These are phyloP conservation scores for Dendropsophus ebraccatus DNA, from an alignment of 2,113 vertebrate species.

Conservation along the genomic window DNA sequence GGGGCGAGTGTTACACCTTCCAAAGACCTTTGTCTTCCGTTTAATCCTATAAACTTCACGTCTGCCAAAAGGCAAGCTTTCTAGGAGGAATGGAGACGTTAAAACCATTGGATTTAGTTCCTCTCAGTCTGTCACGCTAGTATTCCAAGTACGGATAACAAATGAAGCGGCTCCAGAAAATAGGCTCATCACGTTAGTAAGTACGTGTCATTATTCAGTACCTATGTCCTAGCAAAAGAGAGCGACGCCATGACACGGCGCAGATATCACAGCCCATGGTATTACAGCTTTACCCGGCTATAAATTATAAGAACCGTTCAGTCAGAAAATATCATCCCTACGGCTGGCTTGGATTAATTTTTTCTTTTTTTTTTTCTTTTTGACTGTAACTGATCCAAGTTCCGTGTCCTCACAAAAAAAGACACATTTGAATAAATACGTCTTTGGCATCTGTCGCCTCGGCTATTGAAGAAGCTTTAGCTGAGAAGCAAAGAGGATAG, in stretches of 20 bases:
- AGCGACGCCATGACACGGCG: conserved; percentile 66
- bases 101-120: conserved; percentile 1
- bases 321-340: neutral
- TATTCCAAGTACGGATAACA: conserved; percentile 21
- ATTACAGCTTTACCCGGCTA: neutral
- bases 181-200: conserved; percentile 64
- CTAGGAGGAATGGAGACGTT: conserved; percentile 2
- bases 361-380: neutral
- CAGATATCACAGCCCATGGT: conserved; percentile 64
- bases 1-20: neutral
- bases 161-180: neutral
- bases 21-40: neutral
- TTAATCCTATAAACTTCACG: neutral
- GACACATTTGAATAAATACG: neutral
- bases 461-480: neutral
- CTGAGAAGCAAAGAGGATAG: neutral
- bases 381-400: neutral
- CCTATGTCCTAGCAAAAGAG: conserved; percentile 60
- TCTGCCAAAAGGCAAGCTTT: neutral
- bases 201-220: conserved; percentile 61
- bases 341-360: neutral
- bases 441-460: conserved; percentile 1
- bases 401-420: neutral
- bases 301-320: neutral
- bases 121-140: neutral